phyloP scores from a whole-genome alignment of 2,888 invertebrate genomes.

The Tetheella fluctuosa region DNA sequence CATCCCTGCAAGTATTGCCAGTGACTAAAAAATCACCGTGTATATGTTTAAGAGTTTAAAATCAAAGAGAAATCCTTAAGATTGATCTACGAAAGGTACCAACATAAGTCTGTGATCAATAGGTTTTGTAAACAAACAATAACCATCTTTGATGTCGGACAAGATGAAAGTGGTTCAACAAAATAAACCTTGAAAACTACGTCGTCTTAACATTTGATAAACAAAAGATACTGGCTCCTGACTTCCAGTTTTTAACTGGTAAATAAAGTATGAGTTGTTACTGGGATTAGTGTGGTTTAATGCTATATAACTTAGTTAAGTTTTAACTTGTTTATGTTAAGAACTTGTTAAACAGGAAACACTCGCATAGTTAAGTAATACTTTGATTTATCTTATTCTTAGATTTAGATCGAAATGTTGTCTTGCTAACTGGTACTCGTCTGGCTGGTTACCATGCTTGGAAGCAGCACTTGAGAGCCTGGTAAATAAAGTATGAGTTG shows the following conservation, averaged over 20 bases:
- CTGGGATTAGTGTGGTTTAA: not conserved
- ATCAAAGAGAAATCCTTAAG: not conserved
- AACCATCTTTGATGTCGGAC: slow-evolving; percentile 12
- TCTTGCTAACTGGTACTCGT: no score
- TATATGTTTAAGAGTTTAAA: no score
- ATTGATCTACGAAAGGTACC: not conserved
- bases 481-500: slow-evolving; percentile 8
- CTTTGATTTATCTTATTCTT: no score
- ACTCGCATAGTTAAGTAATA: no score
- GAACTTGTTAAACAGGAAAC: no score
- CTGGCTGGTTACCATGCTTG: no score
- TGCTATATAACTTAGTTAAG: no score
- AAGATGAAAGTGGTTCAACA: not conserved
- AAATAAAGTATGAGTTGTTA: slow-evolving; percentile 7
- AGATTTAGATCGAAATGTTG: no score
- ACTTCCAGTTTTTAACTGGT: slow-evolving; percentile 8
- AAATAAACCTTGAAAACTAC: not conserved
- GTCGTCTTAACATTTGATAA: slow-evolving; percentile 12
- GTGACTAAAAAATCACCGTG: no score
- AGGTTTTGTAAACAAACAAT: not conserved
- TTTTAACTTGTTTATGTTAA: no score
- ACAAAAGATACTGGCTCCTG: not conserved
- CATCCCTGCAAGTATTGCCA: no score
- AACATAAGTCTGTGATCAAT: not conserved
- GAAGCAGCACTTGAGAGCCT: no score